Base-by-base conservation (phyloP, 2,797 vertebrate genomes). In the Pipistrellus pygmaeus region DNA sequence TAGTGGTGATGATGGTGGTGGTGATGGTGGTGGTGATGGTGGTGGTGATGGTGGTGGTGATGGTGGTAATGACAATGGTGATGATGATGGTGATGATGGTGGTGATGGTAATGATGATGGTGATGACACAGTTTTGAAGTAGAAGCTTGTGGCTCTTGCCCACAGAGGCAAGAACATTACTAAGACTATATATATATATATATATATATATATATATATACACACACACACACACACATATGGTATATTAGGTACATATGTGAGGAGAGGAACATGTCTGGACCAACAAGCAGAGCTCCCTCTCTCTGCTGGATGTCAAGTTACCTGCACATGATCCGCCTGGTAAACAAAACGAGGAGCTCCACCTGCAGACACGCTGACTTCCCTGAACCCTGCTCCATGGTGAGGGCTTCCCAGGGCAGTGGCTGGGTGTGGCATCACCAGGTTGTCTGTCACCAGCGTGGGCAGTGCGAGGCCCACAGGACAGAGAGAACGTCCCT, bases 21-120 rank as follows among this genome's bases (percentile, higher is more conserved):
- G 0, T 82, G 57, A 0, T 32, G 27, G 0, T 44, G 9, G 1
- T 62, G 18, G 0, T 46, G 18, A 0, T 21, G 27, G 0, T 12
- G 9, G 0, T 44, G 38, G 0, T 44, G 38, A 0, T n/a, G 27
- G 0, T 30, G 38, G 0, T 14, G 27, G 0, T 66, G 13, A 0
- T 17, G 80, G 0, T 44, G 27, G 5, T 68, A 48, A 0, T 10
- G 27, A 0, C 30, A 2, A 11, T 41, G 62, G 2, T 44, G 12
- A 1, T 68, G 35, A 8, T 55, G 17, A 6, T 23, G 35, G 8
- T 68, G 9, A 0, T 41, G n/a, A n/a, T n/a, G n/a, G n/a, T n/a
- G 27, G 5, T 68, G 62, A 0, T 10, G 27, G 2, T 73, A 2
- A 2, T 41, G 32, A 2, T 35, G 55, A 4, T 62, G 15, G 17